Conservation (phyloP, 1,140 invertebrate species). For the Papilio glaucus region DNA sequence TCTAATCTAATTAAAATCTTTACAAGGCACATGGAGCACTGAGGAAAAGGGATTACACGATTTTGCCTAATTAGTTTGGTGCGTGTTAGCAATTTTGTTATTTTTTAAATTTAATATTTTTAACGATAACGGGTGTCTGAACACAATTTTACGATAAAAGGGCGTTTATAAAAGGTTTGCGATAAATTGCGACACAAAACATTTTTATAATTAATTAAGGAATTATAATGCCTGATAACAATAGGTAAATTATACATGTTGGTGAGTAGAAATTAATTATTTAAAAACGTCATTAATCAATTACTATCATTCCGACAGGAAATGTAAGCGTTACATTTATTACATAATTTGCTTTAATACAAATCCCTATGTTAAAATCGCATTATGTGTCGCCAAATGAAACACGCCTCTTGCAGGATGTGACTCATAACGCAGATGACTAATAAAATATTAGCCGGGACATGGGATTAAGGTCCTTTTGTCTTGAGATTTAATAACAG, state of each 20-base stretch:
- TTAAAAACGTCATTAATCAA: not conserved
- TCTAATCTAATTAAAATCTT: constrained; percentile 35
- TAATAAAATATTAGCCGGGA: constrained; percentile 26
- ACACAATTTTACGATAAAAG: no score
- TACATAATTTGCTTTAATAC: constrained; percentile 22
- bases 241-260: no score
- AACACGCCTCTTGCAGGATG: constrained; percentile 25
- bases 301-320: constrained; percentile 4
- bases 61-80: constrained; percentile 1
- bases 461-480: constrained; percentile 34
- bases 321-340: constrained; percentile 22
- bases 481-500: constrained; percentile 22
- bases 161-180: not conserved
- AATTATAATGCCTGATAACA: no score
- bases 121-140: not conserved
- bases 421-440: constrained; percentile 32
- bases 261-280: no score
- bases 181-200: not conserved
- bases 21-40: constrained; percentile 16
- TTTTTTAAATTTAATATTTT: not conserved
- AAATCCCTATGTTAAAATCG: constrained; percentile 27
- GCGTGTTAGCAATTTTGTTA: constrained; percentile 23
- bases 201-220: no score
- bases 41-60: constrained; percentile 22
- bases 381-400: constrained; percentile 33